Percentiles rank a stretch among this genome's conserved stretches.
Conservation (phyloP, 1,140 invertebrate species). For the Cherax destructor region DNA sequence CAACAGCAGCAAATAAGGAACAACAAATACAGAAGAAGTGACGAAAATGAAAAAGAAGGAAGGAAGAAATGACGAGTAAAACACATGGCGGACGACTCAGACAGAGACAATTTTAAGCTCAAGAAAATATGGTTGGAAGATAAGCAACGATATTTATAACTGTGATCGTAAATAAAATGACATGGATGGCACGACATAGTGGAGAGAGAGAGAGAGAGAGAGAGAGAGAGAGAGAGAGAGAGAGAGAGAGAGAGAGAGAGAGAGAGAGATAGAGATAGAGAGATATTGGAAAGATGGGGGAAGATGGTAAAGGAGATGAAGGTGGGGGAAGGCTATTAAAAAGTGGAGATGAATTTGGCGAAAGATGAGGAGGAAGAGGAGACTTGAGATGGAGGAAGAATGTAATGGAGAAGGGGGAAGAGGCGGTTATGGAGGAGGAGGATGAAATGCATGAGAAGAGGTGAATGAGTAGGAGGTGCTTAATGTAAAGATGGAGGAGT, state of each 20-base stretch:
- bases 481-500: slow-evolving; percentile 1
- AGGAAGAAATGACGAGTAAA: neutral
- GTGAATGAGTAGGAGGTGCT: no score
- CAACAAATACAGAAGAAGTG: neutral
- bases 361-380: neutral
- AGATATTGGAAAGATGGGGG: neutral
- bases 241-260: no score
- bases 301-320: neutral
- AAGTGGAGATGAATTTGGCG: neutral
- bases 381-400: no score
- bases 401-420: neutral
- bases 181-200: neutral
- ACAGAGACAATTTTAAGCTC: slow-evolving; percentile 1
- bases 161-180: slow-evolving; percentile 3
- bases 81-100: neutral
- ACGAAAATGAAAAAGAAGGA: neutral
- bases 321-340: neutral
- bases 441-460: no score
- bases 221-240: no score
- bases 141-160: slow-evolving; percentile 5
- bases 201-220: neutral
- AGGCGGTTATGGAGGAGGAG: no score
- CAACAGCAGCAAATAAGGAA: neutral
- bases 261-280: neutral
- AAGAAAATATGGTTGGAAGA: neutral